phyloP scores from a whole-genome alignment of 2,113 vertebrate genomes.

The Pungitius pungitius region DNA sequence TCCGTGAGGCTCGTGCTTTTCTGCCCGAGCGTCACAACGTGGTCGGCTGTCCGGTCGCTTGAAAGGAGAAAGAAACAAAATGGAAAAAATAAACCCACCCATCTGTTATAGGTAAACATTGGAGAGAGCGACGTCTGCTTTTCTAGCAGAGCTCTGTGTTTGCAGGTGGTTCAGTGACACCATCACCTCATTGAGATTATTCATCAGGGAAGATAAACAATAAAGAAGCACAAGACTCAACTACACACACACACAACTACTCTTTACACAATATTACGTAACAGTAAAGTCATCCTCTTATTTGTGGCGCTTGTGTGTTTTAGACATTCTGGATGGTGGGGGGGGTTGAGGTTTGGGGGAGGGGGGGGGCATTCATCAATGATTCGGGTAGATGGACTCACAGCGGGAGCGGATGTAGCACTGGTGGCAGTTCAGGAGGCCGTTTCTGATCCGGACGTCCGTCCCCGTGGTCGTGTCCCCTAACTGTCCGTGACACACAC shows the following conservation, averaged over 20 bases:
- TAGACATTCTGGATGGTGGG: neutral
- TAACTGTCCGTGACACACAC: conserved; percentile 94
- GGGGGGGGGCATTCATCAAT: too few relatives aligned
- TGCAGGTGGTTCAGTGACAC: conserved; percentile 9
- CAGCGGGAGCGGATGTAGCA: conserved; percentile 95
- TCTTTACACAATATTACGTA: too few relatives aligned
- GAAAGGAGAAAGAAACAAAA: conserved; percentile 37
- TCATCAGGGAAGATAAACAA: too few relatives aligned
- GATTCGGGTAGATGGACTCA: conserved; percentile 75
- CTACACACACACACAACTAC: too few relatives aligned
- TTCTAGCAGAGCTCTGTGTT: conserved; percentile 1
- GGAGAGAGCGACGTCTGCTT: too few relatives aligned
- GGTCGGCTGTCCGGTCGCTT: conserved; percentile 96
- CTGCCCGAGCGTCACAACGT: conserved; percentile 87
- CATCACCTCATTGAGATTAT: conserved; percentile 22
- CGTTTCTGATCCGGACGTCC: conserved; percentile 94
- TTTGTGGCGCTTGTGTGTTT: conserved; percentile 2
- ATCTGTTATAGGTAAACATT: too few relatives aligned
- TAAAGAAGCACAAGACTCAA: too few relatives aligned
- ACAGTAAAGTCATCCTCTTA: neutral
- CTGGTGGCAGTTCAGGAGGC: conserved; percentile 95
- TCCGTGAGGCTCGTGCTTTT: conserved; percentile 59
- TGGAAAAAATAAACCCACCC: conserved; percentile 7
- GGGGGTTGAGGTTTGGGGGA: too few relatives aligned
- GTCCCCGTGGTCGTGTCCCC: conserved; percentile 92